Evolutionary conservation across 2,888 invertebrate genomes (phyloP), one percentile per base, ranked within the genome.

Genomic region (Sphaerophoria taeniata): DNA sequence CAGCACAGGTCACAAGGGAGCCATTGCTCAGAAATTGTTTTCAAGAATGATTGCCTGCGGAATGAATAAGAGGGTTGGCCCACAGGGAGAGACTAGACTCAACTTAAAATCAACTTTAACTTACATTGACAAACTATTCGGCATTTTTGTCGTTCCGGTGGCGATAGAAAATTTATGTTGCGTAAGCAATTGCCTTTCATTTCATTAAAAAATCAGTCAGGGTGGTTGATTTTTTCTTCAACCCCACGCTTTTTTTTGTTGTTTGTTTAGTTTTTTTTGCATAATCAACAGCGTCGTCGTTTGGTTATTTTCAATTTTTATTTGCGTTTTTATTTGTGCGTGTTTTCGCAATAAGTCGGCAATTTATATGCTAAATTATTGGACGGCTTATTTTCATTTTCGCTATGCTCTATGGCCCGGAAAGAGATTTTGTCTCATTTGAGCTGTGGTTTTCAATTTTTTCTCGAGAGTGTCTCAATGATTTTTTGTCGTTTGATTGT

Each of bases 181-280:
- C 85, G 85, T 78, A 85, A 87, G 81, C 63, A 85, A 87, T 81
- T 80, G 81, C 58, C 76, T 53, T 77, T 75, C 75, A 87, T 80
- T 83, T 79, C n/a, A n/a, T n/a, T 79, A 83, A 79, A 16, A 31
- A 43, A 36, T 24, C 14, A 16, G 24, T 36, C 53, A n/a, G 51
- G 39, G 67, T 53, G 67, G 67, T 58, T 45, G 56, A 34, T 47
- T 34, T 24, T 24, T 47, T 34, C 2, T 24, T 53, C 56, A 47
- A 56, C 56, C 70, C 55, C 47, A 33, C n/a, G 12, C 31, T 0
- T 14, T 51, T 31, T 24, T 11, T 58, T 34, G 34, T 43, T 56
- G 33, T 55, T 33, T 14, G 14, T 6, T 1, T 49, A 12, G 55
- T 55, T 56, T n/a, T 36, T 55, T 70, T 63, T 74, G 34, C 36